Percentiles rank a stretch among this genome's conserved stretches.
These are phyloP conservation scores for Caenorhabditis uteleia DNA, from an alignment of 2,888 invertebrate species.

Conservation along the genomic window DNA sequence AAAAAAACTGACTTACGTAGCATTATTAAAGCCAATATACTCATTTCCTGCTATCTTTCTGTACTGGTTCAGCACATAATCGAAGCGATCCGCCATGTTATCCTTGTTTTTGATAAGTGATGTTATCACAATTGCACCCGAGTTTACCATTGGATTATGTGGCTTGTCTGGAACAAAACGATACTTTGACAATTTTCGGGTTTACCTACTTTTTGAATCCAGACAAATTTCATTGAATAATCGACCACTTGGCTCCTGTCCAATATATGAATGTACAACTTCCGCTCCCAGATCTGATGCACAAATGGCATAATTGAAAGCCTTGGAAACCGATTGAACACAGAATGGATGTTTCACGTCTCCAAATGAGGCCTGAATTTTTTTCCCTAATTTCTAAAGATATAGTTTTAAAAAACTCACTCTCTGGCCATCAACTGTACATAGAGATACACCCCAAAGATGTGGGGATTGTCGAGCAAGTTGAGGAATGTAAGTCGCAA, in stretches of 20 bases:
- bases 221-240: slow-evolving; percentile 61
- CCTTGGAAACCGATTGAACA: slow-evolving; percentile 82
- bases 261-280: slow-evolving; percentile 47
- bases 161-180: slow-evolving; percentile 81
- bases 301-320: slow-evolving; percentile 60
- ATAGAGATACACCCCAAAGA: slow-evolving; percentile 88
- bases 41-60: slow-evolving; percentile 82
- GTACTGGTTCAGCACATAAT: slow-evolving; percentile 69
- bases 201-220: slow-evolving; percentile 43
- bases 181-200: neutral
- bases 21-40: slow-evolving; percentile 87
- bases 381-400: neutral
- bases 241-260: slow-evolving; percentile 60
- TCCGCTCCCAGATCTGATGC: slow-evolving; percentile 62
- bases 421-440: slow-evolving; percentile 79
- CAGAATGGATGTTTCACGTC: slow-evolving; percentile 90
- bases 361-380: slow-evolving; percentile 73
- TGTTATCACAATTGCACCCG: slow-evolving; percentile 91
- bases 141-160: slow-evolving; percentile 98
- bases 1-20: too few relatives aligned
- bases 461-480: slow-evolving; percentile 77
- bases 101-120: slow-evolving; percentile 75
- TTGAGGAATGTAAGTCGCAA: slow-evolving; percentile 84
- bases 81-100: slow-evolving; percentile 72
- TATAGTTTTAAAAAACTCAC: slow-evolving; percentile 5